Base-by-base conservation (phyloP, 2,113 vertebrate genomes). In the Lamprologus speciosus region DNA sequence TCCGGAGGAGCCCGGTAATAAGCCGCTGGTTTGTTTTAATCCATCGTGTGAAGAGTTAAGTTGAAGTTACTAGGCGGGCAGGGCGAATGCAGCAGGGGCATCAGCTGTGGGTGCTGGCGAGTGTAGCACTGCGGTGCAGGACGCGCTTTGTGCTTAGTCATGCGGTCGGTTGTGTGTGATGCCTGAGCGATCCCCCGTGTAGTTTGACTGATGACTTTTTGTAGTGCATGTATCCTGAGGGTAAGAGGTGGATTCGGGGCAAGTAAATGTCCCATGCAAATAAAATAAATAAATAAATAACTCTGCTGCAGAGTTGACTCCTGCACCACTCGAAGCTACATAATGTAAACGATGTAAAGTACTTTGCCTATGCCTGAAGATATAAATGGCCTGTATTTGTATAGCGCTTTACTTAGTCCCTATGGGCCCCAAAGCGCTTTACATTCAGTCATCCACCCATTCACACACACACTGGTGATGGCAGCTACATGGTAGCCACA, bases 1-100 rank as follows among this genome's bases (percentile, higher is more conserved):
- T 95, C 68, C 96, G 95, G 87, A 96, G 97, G 94, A 95, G 93
- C 96, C 96, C 97, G 97, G 98, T 98, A 98, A 98, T 94, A 87
- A 87, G 79, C 84, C 83, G 87, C 87, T 37, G 33, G 19, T 21
- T 21, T 47, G 84, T 89, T 89, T 68, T 60, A 2, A 65, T 80
- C 60, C 5, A 7, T 88, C 80, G n/a, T 51, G 10, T 92, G 93
- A 84, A 87, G 95, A 95, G 94, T 96, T 94, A 60, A 89, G 81
- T 80, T 70, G 90, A 97, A 97, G 95, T 97, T 97, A 93, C 78
- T 93, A 88, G 93, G 88, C 89, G 92, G 93, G 87, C 83, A 35
- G 85, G 82, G 84, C 16, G 90, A 93, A 93, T 96, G 96, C 96
- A 94, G 97, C 96, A 94, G 91, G 33, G 87, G 87, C 60, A 23